Percentiles rank a stretch among this genome's conserved stretches.
Conservation (phyloP, 2,113 vertebrate species). For the Oncorhynchus mykiss region DNA sequence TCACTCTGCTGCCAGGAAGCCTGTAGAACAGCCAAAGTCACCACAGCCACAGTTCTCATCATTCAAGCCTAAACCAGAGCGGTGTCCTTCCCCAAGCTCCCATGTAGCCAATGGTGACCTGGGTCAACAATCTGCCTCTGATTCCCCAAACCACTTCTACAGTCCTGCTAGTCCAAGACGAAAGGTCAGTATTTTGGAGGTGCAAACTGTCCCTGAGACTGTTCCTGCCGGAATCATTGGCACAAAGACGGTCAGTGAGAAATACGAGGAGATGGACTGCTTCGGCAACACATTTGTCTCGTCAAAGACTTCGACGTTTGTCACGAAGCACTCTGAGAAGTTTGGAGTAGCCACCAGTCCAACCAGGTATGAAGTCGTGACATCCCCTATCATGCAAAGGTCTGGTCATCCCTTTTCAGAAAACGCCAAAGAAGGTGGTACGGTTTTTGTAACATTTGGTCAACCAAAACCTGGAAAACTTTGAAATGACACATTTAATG, state of each 20-base stretch:
- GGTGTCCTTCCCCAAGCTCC: conserved; percentile 17
- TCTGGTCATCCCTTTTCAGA: conserved; percentile 63
- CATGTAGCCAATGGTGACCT: conserved; percentile 21
- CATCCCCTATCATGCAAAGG: conserved; percentile 69
- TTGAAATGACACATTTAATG: conserved; percentile 37
- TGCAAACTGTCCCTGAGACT: conserved; percentile 75
- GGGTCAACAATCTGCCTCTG: conserved; percentile 9
- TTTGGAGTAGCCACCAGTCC: conserved; percentile 71
- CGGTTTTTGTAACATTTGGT: conserved; percentile 78
- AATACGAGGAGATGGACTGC: conserved; percentile 82
- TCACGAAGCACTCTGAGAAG: conserved; percentile 79
- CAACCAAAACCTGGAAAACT: conserved; percentile 68
- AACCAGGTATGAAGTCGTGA: conserved; percentile 66
- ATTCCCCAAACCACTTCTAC: conserved; percentile 46
- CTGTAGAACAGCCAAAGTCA: conserved; percentile 51
- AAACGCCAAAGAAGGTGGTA: conserved; percentile 68
- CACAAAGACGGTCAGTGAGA: conserved; percentile 82
- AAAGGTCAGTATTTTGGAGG: conserved; percentile 82
- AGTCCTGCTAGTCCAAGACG: conserved; percentile 65
- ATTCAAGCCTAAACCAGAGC: conserved; percentile 51
- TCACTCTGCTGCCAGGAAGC: conserved; percentile 85
- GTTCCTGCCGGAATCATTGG: conserved; percentile 71
- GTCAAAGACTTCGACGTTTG: conserved; percentile 78
- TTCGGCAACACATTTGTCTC: conserved; percentile 84
- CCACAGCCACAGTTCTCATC: conserved; percentile 42